Evolutionary conservation across 1,140 invertebrate genomes (phyloP).

Genomic region (Notospermus geniculatus): DNA sequence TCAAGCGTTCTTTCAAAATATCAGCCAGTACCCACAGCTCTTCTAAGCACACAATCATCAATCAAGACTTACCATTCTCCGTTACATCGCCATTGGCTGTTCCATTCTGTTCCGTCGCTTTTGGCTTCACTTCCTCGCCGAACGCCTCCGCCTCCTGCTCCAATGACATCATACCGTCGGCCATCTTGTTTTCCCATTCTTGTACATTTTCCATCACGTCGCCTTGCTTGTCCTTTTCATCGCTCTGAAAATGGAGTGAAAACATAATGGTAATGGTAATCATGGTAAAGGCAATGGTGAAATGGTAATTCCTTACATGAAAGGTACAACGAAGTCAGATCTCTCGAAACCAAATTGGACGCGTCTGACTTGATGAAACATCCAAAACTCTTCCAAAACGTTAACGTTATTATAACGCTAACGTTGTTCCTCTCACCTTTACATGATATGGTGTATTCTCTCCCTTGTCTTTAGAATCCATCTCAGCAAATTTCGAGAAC

Average conservation of each 20-base stretch:
- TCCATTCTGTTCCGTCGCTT: neutral
- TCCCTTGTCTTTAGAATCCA: conserved; percentile 41
- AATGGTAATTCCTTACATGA: too few relatives aligned
- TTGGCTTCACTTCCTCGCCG: conserved; percentile 34
- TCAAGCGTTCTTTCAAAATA: too few relatives aligned
- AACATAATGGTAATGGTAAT: too few relatives aligned
- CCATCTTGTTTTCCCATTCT: conserved; percentile 51
- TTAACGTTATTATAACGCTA: too few relatives aligned
- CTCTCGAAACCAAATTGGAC: neutral
- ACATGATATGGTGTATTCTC: conserved; percentile 14
- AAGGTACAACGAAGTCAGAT: too few relatives aligned
- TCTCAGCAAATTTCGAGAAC: conserved; percentile 66
- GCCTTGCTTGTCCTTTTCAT: conserved; percentile 2
- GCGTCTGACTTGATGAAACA: neutral
- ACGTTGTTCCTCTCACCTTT: neutral
- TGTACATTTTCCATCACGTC: conserved; percentile 36
- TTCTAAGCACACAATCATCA: too few relatives aligned
- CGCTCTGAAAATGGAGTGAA: neutral
- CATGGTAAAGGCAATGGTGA: too few relatives aligned
- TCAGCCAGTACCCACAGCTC: too few relatives aligned
- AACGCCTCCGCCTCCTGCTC: conserved; percentile 48
- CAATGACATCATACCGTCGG: conserved; percentile 46
- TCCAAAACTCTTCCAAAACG: too few relatives aligned
- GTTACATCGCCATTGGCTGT: neutral
- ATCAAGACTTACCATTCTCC: neutral